These are phyloP conservation scores for Hemitrygon akajei DNA, from an alignment of 2,797 vertebrate genomes.

Conservation along the genomic window DNA sequence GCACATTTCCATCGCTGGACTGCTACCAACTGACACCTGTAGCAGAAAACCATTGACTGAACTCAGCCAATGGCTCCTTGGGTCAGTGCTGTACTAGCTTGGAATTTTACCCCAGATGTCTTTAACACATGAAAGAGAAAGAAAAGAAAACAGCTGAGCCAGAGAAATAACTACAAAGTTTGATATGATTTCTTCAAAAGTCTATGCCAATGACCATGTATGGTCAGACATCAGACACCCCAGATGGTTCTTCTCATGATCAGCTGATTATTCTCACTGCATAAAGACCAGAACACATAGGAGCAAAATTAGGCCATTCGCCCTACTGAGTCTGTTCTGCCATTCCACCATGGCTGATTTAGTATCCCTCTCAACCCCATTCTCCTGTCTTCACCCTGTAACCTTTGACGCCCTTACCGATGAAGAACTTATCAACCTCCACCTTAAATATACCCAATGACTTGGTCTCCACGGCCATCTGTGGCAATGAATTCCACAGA, in stretches of 20 bases:
- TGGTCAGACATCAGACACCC: background rate
- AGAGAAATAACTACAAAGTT: background rate
- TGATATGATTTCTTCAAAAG: background rate
- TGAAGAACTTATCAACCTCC: too few species aligned
- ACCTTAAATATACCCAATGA: too few species aligned
- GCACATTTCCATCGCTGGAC: background rate
- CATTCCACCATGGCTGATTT: too few species aligned
- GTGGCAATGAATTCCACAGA: too few species aligned
- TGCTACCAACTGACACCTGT: background rate
- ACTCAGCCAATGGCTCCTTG: background rate
- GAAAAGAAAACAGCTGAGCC: background rate
- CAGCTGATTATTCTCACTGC: background rate
- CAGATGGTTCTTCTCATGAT: background rate
- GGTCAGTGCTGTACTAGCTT: background rate
- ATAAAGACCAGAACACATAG: background rate
- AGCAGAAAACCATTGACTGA: background rate
- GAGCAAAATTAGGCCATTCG: too few species aligned
- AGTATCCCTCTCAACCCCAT: too few species aligned
- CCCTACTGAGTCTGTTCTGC: too few species aligned
- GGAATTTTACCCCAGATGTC: background rate
- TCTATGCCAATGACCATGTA: background rate
- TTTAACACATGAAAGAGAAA: background rate
- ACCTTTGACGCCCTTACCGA: too few species aligned
- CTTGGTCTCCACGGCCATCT: too few species aligned
- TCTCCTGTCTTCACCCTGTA: too few species aligned